These are phyloP conservation scores for Drosophila merina DNA, from an alignment of 2,888 invertebrate species.

Conservation along the genomic window DNA sequence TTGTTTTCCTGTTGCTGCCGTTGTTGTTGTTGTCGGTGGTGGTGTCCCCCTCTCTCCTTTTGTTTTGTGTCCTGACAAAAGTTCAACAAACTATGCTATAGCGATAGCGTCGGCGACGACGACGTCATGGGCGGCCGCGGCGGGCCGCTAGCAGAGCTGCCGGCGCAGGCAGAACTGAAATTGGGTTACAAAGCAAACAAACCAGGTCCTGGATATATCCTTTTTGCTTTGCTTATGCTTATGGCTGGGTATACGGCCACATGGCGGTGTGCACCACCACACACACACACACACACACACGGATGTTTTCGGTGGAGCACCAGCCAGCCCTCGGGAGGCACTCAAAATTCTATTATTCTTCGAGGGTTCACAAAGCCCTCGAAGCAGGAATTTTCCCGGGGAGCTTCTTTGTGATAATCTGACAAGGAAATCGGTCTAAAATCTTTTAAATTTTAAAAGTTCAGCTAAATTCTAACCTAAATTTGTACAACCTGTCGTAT, in stretches of 20 bases:
- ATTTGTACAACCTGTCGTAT: not conserved
- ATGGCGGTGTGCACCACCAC: not conserved
- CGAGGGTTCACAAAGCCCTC: constrained; percentile 11
- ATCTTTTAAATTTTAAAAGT: not conserved
- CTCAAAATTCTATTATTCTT: constrained; percentile 38
- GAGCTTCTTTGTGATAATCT: not conserved
- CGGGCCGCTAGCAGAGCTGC: not conserved
- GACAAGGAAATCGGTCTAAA: constrained; percentile 1
- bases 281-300: not conserved
- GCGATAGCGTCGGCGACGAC: constrained; percentile 20
- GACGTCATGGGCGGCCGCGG: constrained; percentile 27
- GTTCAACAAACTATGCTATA: constrained; percentile 66
- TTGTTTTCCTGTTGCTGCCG: not conserved
- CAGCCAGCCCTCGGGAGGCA: constrained; percentile 21
- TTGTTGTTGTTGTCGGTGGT: constrained; percentile 22
- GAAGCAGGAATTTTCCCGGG: constrained; percentile 4
- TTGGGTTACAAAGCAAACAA: constrained; percentile 71
- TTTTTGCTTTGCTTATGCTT: constrained; percentile 29
- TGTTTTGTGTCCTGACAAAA: constrained; percentile 53
- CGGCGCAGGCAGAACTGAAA: constrained; percentile 36
- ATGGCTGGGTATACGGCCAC: constrained; percentile 9
- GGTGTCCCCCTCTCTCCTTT: not conserved
- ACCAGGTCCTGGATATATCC: constrained; percentile 39
- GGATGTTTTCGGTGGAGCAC: constrained; percentile 7
- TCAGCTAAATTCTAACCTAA: not conserved